Percentiles rank a stretch among this genome's conserved stretches.
These are phyloP conservation scores for Canis aureus DNA, from an alignment of 2,113 vertebrate genomes.

Conservation along the genomic window DNA sequence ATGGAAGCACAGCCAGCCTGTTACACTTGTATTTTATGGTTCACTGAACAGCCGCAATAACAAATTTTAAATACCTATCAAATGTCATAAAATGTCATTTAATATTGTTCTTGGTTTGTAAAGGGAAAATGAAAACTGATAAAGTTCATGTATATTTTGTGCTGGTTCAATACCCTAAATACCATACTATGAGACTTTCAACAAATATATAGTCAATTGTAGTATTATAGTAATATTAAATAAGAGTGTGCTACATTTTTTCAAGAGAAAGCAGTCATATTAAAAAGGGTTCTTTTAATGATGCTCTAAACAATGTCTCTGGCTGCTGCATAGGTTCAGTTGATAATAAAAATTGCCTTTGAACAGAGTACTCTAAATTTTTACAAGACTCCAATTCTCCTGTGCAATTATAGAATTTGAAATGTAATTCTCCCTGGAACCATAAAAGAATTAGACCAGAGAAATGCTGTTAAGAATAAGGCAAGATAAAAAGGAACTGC, in stretches of 20 bases:
- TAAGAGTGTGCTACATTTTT: constrained; percentile 40
- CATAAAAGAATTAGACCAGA: constrained; percentile 85
- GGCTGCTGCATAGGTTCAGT: constrained; percentile 39
- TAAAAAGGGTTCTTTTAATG: constrained; percentile 72
- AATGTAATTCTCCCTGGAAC: constrained; percentile 84
- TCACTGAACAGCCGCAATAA: constrained; percentile 52
- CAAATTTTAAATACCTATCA: constrained; percentile 65
- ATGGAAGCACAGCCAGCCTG: constrained; percentile 41
- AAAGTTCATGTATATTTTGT: constrained; percentile 68
- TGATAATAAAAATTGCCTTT: constrained; percentile 81
- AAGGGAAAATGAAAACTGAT: constrained; percentile 61
- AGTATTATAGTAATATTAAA: constrained; percentile 63
- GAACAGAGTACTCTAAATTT: constrained; percentile 76
- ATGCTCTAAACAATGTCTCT: constrained; percentile 67
- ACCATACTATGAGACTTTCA: constrained; percentile 13
- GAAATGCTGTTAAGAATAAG: constrained; percentile 82
- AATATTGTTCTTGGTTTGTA: constrained; percentile 68
- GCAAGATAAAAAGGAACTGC: constrained; percentile 83
- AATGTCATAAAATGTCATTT: constrained; percentile 77
- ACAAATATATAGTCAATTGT: constrained; percentile 16
- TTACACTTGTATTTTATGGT: constrained; percentile 66
- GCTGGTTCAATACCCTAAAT: constrained; percentile 64
- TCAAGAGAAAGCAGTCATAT: constrained; percentile 47
- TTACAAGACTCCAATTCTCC: constrained; percentile 82
- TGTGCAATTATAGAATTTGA: constrained; percentile 84